Evolutionary conservation across 1,140 invertebrate species (phyloP).

Genomic region (Tyrophagus putrescentiae): DNA sequence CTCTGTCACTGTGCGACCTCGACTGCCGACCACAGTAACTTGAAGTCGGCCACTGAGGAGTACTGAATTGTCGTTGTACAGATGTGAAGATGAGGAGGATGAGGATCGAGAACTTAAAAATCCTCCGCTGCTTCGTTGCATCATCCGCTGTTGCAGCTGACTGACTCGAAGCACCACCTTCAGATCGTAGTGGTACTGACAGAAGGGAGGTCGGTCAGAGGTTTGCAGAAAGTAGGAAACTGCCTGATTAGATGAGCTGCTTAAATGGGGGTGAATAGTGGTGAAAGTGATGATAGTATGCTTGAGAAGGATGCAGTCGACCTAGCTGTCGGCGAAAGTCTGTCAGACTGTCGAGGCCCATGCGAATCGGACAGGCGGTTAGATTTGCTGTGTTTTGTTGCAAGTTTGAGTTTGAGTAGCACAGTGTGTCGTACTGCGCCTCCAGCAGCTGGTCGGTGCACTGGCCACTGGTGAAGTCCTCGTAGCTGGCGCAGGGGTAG

Average conservation of each 20-base stretch:
- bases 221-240: slow-evolving; percentile 20
- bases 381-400: too few relatives aligned
- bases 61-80: slow-evolving; percentile 26
- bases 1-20: not conserved
- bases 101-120: too few relatives aligned
- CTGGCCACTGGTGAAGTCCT: slow-evolving; percentile 51
- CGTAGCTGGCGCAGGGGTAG: slow-evolving; percentile 37
- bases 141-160: too few relatives aligned
- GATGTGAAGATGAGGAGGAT: slow-evolving; percentile 9
- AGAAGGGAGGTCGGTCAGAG: slow-evolving; percentile 29
- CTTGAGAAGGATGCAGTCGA: too few relatives aligned
- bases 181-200: slow-evolving; percentile 57
- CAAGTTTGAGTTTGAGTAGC: too few relatives aligned
- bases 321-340: too few relatives aligned
- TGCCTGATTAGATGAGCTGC: too few relatives aligned
- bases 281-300: too few relatives aligned
- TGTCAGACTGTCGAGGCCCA: slow-evolving; percentile 50
- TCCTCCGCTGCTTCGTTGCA: too few relatives aligned
- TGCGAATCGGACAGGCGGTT: slow-evolving; percentile 38
- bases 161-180: not conserved
- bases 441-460: slow-evolving; percentile 42
- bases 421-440: not conserved
- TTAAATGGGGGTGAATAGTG: too few relatives aligned
- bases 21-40: not conserved
- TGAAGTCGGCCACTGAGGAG: not conserved